Base-by-base conservation (phyloP, 2,888 invertebrate genomes). In the Callyntrura sp. region DNA sequence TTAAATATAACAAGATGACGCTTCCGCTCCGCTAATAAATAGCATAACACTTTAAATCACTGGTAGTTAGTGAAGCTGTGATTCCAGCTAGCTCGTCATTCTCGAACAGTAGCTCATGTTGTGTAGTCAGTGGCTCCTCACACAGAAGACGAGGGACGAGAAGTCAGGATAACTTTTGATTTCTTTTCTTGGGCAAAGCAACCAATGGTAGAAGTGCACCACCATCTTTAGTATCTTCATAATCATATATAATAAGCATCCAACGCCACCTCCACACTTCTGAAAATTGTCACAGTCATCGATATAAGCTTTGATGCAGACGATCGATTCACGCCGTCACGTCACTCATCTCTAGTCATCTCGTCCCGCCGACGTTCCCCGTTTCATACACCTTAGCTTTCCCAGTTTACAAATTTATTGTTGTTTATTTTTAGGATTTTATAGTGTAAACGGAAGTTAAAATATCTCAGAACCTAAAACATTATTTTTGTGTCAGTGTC, bases 1-100 rank as follows among this genome's bases (percentile, higher is more conserved):
- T 55, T 70, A 84, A 55, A 84, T 62, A 84, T 55, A 28, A 25
- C 48, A 65, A 23, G 83, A 51, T 70, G 68, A 55, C 76, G 76
- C 76, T 73, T 57, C 48, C 23, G 57, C 55, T 57, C 45, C 51
- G 83, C 90, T 90, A 90, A 90, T 91, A 91, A 91, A 90, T 88
- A 90, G 89, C 90, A 78, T 90, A 90, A 90, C 83, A 87, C 76
- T 90, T 84, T 84, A 87, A 89, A 89, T 89, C 62, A 88, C 86
- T 90, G 91, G 90, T 85, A 91, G 91, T 91, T 89, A 88, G 85
- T 73, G 45, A 87, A 76, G 83, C 88, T 90, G 90, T 73, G 91
- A 90, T 90, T 89, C 90, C 91, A 90, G 88, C 89, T 88, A 83
- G 91, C 73, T 55, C 82, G 48, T 82, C 82, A 82, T 65, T 82